These are phyloP conservation scores for Polietes domitor DNA, from an alignment of 2,888 invertebrate species.

Conservation along the genomic window DNA sequence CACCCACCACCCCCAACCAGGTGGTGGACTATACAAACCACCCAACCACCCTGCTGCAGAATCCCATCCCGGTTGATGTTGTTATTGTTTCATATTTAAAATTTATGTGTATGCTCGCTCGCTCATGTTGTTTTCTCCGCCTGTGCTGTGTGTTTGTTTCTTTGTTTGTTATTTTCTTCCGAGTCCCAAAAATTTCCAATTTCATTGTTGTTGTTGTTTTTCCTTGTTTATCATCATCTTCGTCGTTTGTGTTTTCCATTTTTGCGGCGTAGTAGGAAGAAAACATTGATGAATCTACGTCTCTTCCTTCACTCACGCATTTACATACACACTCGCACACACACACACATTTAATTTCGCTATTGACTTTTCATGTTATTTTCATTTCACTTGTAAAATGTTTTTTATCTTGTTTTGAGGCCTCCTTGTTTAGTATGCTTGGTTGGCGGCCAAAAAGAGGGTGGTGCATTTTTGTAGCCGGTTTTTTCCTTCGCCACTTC, in stretches of 20 bases:
- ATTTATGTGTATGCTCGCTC: not conserved
- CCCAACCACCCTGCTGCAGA: slow-evolving; percentile 10
- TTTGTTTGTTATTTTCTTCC: slow-evolving; percentile 42
- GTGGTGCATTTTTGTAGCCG: not conserved
- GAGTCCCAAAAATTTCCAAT: slow-evolving; percentile 30
- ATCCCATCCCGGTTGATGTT: slow-evolving; percentile 37
- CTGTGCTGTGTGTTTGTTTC: too few relatives aligned
- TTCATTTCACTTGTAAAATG: slow-evolving; percentile 38
- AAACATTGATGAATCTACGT: slow-evolving; percentile 18
- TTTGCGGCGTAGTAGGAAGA: not conserved
- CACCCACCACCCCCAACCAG: not conserved
- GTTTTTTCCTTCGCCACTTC: not conserved
- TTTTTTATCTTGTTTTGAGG: slow-evolving; percentile 15
- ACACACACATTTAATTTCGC: not conserved
- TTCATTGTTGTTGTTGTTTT: slow-evolving; percentile 21
- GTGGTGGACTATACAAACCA: not conserved
- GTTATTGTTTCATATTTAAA: slow-evolving; percentile 28
- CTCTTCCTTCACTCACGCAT: not conserved
- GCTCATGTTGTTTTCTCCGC: not conserved
- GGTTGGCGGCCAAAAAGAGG: not conserved
- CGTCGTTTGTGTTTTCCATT: not conserved
- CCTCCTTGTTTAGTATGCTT: not conserved
- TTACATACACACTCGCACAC: too few relatives aligned
- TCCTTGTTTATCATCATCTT: slow-evolving; percentile 37
- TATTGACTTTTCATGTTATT: slow-evolving; percentile 56